phyloP scores from a whole-genome alignment of 2,888 invertebrate genomes.

The Cinara cedri region DNA sequence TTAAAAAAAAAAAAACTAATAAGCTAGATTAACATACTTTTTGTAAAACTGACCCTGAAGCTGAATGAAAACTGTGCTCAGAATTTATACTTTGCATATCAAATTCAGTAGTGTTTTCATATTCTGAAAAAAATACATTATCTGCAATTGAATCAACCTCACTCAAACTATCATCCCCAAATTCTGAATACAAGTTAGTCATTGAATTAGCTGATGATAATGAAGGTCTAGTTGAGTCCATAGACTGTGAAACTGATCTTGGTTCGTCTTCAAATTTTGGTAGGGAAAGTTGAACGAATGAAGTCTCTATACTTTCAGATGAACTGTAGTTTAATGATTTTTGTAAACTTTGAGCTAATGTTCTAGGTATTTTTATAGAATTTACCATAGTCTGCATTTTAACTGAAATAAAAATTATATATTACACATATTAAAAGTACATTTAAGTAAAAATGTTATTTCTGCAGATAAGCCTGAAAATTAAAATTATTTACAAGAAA shows the following conservation, averaged over 20 bases:
- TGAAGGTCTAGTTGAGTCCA: conserved; percentile 44
- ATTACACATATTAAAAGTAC: neutral
- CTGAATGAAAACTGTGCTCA: conserved; percentile 54
- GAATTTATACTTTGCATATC: conserved; percentile 51
- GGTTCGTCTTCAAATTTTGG: conserved; percentile 52
- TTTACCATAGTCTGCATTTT: conserved; percentile 50
- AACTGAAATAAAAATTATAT: conserved; percentile 13
- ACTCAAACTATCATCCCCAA: conserved; percentile 54
- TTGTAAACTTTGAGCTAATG: conserved; percentile 54
- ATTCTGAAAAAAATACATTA: conserved; percentile 53
- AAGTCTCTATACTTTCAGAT: conserved; percentile 52
- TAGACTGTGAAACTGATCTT: conserved; percentile 45
- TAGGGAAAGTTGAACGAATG: conserved; percentile 38
- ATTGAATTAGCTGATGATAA: conserved; percentile 53
- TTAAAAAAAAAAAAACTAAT: neutral
- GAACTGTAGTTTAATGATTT: conserved; percentile 50
- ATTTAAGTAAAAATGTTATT: neutral
- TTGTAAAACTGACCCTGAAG: conserved; percentile 49
- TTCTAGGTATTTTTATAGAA: conserved; percentile 51
- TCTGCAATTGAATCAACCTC: conserved; percentile 50
- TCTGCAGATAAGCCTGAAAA: too few species aligned
- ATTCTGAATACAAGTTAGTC: conserved; percentile 53
- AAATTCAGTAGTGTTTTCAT: conserved; percentile 42
- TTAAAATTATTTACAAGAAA: too few species aligned
- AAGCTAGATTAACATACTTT: conserved; percentile 36